These are phyloP conservation scores for Bradypodion pumilum DNA, from an alignment of 2,797 vertebrate species.

Conservation along the genomic window DNA sequence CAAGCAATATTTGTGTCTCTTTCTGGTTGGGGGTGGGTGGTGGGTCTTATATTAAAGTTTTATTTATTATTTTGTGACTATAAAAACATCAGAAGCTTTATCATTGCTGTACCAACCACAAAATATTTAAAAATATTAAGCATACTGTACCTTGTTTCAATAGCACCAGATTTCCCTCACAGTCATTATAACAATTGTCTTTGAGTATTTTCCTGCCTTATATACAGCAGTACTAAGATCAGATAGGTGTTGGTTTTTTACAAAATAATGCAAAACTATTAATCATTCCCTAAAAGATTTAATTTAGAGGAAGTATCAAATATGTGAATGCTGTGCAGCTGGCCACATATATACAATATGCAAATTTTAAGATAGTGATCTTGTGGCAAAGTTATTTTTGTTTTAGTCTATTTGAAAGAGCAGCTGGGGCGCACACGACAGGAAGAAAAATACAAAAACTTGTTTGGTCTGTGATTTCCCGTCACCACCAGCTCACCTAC, in stretches of 20 bases:
- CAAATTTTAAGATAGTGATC: conserved; percentile 21
- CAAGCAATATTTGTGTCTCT: no score
- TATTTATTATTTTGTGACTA: no score
- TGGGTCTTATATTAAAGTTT: no score
- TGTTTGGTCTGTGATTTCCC: conserved; percentile 28
- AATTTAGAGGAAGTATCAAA: conserved; percentile 50
- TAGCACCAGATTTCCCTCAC: neutral
- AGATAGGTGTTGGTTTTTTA: conserved; percentile 15
- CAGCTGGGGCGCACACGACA: conserved; percentile 19
- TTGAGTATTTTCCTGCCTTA: neutral
- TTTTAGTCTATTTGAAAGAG: conserved; percentile 40
- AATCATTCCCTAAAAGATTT: conserved; percentile 50
- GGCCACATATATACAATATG: conserved; percentile 27
- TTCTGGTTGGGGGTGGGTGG: no score
- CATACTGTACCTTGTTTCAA: neutral
- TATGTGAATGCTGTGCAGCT: conserved; percentile 45
- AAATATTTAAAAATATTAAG: neutral
- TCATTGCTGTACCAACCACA: neutral
- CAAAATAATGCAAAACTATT: conserved; percentile 45
- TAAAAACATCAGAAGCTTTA: neutral
- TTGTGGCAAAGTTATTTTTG: conserved; percentile 37
- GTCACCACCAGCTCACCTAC: conserved; percentile 21
- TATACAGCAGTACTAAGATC: neutral
- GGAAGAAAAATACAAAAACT: conserved; percentile 33
- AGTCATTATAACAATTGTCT: conserved; percentile 7